A percentile compares a stretch with the other conserved stretches of the same genome.
These are phyloP conservation scores for Notodonta dromedarius DNA, from an alignment of 2,888 invertebrate species.

Conservation along the genomic window DNA sequence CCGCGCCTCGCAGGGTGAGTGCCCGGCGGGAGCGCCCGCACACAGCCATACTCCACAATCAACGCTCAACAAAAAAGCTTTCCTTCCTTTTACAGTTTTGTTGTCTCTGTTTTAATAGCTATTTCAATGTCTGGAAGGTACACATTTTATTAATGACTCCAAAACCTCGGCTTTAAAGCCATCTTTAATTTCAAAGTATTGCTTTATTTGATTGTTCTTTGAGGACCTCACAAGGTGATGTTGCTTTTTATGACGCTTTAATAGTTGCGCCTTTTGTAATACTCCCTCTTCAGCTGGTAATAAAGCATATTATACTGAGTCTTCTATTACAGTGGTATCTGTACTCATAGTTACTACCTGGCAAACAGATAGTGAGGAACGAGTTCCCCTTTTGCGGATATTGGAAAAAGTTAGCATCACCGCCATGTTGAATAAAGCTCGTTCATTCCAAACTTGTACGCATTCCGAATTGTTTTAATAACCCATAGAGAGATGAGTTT, in stretches of 20 bases:
- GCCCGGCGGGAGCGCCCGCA: slow-evolving; percentile 50
- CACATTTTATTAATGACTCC: slow-evolving; percentile 23
- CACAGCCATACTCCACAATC: slow-evolving; percentile 46
- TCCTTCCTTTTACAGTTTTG: slow-evolving; percentile 51
- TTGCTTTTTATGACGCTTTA: not conserved
- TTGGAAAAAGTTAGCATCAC: slow-evolving; percentile 36
- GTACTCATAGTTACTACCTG: slow-evolving; percentile 19
- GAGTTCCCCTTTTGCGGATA: slow-evolving; percentile 35
- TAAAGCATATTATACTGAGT: too few species aligned
- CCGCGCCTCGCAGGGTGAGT: slow-evolving; percentile 53
- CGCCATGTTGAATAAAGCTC: slow-evolving; percentile 21
- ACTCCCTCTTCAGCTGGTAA: not conserved
- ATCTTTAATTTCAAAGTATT: not conserved
- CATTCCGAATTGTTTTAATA: slow-evolving; percentile 25
- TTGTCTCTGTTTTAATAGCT: slow-evolving; percentile 40
- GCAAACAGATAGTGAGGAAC: slow-evolving; percentile 31
- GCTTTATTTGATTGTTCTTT: not conserved
- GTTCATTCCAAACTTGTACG: slow-evolving; percentile 13
- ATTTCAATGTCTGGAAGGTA: slow-evolving; percentile 27
- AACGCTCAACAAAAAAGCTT: slow-evolving; percentile 47
- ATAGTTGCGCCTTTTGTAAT: not conserved
- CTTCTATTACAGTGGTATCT: not conserved
- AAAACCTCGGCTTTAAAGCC: not conserved
- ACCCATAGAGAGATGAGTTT: slow-evolving; percentile 24
- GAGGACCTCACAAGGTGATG: slow-evolving; percentile 5